Percentiles rank a stretch among this genome's conserved stretches.
Evolutionary conservation across 2,797 vertebrate genomes (phyloP).

Genomic region (Megaceryle alcyon): DNA sequence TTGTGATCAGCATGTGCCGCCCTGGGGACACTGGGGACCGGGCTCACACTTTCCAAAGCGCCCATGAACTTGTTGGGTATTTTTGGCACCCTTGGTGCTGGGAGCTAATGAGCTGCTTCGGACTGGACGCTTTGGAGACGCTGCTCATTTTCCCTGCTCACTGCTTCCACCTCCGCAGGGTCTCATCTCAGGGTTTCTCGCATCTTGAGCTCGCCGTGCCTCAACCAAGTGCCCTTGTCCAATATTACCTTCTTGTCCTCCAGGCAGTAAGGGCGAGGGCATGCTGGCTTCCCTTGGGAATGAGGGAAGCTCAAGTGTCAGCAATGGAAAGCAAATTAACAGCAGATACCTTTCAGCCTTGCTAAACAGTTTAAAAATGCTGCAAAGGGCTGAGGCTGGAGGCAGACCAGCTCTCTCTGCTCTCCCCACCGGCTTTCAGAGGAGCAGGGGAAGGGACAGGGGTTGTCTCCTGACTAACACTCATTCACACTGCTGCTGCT

Average conservation of each 20-base stretch:
- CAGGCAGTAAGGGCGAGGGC: background rate
- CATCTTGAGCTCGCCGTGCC: background rate
- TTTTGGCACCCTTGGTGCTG: background rate
- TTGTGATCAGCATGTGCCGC: background rate
- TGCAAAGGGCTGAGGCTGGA: background rate
- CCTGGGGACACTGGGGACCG: background rate
- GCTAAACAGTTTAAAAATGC: background rate
- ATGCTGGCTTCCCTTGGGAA: background rate
- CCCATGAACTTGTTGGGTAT: background rate
- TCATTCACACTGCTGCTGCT: background rate
- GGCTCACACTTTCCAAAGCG: background rate
- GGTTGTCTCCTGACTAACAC: background rate
- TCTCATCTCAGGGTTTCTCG: slow-evolving; percentile 56
- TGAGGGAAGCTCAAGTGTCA: background rate
- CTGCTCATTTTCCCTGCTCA: background rate
- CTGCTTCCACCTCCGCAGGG: background rate
- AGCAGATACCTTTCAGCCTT: background rate
- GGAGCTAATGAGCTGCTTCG: slow-evolving; percentile 11
- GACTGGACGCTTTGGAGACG: background rate
- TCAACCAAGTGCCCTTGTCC: background rate
- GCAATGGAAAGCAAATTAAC: slow-evolving; percentile 3
- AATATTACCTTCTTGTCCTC: background rate
- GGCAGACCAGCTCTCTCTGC: background rate
- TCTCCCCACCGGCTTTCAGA: background rate
- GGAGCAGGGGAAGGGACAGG: background rate